phyloP scores from a whole-genome alignment of 2,113 vertebrate genomes.

The Corythoichthys intestinalis region DNA sequence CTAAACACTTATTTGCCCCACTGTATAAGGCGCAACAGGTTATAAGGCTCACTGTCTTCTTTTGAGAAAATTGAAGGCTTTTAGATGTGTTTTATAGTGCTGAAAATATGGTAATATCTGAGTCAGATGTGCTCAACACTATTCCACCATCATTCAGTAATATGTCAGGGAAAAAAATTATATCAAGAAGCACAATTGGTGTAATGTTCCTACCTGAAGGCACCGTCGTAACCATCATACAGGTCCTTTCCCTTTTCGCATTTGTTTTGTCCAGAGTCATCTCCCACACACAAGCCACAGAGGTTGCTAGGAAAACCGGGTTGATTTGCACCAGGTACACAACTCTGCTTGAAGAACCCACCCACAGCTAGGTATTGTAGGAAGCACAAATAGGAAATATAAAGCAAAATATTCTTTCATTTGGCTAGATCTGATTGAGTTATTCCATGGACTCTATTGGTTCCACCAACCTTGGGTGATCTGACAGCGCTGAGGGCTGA shows the following conservation, averaged over 20 bases:
- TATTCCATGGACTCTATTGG: neutral
- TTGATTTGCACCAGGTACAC: constrained; percentile 81
- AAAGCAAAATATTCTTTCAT: neutral
- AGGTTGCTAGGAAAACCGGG: constrained; percentile 76
- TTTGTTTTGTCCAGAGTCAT: constrained; percentile 71
- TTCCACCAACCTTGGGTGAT: constrained; percentile 78
- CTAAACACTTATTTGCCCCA: too few relatives aligned
- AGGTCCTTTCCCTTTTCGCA: constrained; percentile 82
- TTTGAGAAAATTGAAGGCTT: too few relatives aligned
- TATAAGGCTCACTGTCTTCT: too few relatives aligned
- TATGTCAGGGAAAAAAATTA: neutral
- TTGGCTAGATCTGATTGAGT: neutral
- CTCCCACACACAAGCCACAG: constrained; percentile 81
- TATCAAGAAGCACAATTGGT: neutral
- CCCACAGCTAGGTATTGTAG: constrained; percentile 75
- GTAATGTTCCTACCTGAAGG: constrained; percentile 76
- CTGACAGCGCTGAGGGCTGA: constrained; percentile 75
- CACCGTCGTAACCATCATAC: constrained; percentile 83
- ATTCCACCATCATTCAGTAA: neutral
- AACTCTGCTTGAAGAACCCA: constrained; percentile 84
- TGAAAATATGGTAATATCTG: too few relatives aligned
- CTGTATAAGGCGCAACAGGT: too few relatives aligned
- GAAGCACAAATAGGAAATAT: constrained; percentile 11
- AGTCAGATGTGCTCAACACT: neutral
- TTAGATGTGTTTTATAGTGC: too few relatives aligned